Evolutionary conservation across 2,888 invertebrate genomes (phyloP).

Genomic region (Falcaria lacertinaria): DNA sequence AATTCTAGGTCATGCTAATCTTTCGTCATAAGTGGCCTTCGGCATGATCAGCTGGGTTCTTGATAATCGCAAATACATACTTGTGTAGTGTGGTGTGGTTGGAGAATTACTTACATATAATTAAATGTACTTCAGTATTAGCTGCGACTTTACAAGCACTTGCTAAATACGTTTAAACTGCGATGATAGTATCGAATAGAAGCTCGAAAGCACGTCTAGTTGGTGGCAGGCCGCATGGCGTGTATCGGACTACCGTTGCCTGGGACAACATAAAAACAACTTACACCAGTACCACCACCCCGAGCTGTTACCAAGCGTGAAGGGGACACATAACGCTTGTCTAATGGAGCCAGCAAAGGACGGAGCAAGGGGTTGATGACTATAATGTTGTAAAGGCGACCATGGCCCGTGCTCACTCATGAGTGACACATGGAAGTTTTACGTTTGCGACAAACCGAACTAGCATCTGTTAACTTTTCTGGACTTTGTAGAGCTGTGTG

Average conservation of each 20-base stretch:
- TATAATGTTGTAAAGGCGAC: conserved; percentile 48
- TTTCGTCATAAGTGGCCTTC: no score
- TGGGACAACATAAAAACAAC: conserved; percentile 73
- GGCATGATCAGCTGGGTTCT: no score
- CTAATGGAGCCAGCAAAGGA: conserved; percentile 40
- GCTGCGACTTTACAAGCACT: conserved; percentile 6
- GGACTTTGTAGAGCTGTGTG: neutral
- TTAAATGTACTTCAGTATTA: conserved; percentile 5
- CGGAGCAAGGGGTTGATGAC: conserved; percentile 50
- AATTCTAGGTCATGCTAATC: conserved; percentile 27
- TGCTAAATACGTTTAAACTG: neutral
- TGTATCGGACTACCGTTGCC: conserved; percentile 71
- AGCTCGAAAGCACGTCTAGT: conserved; percentile 50
- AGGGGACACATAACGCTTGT: conserved; percentile 40
- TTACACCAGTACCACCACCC: conserved; percentile 58
- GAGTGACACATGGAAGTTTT: conserved; percentile 60
- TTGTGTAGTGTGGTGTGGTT: no score
- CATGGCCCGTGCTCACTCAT: conserved; percentile 64
- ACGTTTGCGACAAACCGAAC: conserved; percentile 41
- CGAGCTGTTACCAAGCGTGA: conserved; percentile 42
- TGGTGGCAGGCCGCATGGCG: conserved; percentile 48
- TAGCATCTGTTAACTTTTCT: conserved; percentile 55
- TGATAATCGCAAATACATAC: no score
- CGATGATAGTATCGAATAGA: conserved; percentile 46
- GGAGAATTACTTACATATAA: conserved; percentile 11